Base-by-base conservation (phyloP, 92 coral and sea anemone species). In the Virgularia gustaviana region DNA sequence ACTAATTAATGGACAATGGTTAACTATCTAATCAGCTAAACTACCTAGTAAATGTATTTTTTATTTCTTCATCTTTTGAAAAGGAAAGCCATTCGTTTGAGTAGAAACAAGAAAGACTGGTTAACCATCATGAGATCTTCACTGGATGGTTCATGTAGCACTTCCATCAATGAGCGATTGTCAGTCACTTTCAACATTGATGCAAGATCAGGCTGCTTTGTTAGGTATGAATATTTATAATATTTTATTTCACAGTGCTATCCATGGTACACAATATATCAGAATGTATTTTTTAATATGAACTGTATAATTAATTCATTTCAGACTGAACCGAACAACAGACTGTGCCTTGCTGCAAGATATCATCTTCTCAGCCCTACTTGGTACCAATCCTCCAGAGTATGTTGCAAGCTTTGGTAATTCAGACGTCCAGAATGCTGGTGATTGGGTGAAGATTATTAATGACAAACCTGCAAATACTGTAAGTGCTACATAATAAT, bases 371-470 rank as follows among this genome's bases (percentile, higher is more conserved):
- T 64, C 78, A 57, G 80, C 87, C 2, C 33, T 89, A 66, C 60
- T 89, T 15, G 88, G 95, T 16, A 68, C 25, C 44, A 86, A 80
- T 57, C 90, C 76, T 10, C 96, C 98, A 25, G 79, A 87, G 10
- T 78, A 89, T 37, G 94, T 92, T 10, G 96, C 94, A 15, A 83
- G 85, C n/a, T 92, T 89, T 61, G 98, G 98, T 5, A 92, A 92
- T 73, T 92, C 98, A 28, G 96, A 89, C 44, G 98, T 92, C n/a
- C 83, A 89, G 74, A 92, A 83, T 49, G 89, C 84, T 13, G 95
- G 88, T 29, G 96, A 92, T 53, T 92, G 98, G 98, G 96, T 92
- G 65, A 81, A 73, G 73, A 79, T 92, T 63, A 83, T 92, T 49
- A 86, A 89, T 63, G 55, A 75, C 30, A 87, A 68, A 54, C 98